Percentiles rank a stretch among this genome's conserved stretches.
Evolutionary conservation across 37 sponge, comb jelly and placozoan genomes (phyloP).

Genomic region (Corticium candelabrum): DNA sequence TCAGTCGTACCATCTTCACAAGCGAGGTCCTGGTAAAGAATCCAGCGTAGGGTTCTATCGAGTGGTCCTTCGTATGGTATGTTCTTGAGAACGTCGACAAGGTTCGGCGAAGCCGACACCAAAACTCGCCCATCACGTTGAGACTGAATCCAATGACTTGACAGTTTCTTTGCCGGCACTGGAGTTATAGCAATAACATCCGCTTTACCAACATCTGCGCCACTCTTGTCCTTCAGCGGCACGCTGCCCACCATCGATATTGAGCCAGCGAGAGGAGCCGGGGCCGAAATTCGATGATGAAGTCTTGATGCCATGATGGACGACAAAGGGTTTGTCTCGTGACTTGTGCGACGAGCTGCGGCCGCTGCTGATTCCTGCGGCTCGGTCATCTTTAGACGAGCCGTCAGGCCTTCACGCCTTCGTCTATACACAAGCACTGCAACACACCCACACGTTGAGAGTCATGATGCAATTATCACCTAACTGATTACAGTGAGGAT

Average conservation of each 20-base stretch:
- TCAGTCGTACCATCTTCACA: neutral
- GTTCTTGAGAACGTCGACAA: neutral
- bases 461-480: too few relatives aligned
- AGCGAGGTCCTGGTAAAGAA: conserved; percentile 3
- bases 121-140: neutral
- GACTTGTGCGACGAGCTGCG: neutral
- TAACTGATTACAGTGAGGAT: too few relatives aligned
- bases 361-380: conserved; percentile 1
- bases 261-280: neutral
- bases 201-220: neutral
- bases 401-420: too few relatives aligned
- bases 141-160: neutral
- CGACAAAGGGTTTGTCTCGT: neutral
- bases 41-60: conserved; percentile 49
- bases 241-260: neutral
- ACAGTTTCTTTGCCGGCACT: neutral
- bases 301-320: neutral
- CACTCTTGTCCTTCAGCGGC: neutral
- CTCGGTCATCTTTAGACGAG: too few relatives aligned
- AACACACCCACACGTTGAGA: too few relatives aligned
- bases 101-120: too few relatives aligned
- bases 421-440: too few relatives aligned
- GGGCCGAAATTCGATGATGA: neutral
- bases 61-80: conserved; percentile 35
- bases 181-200: neutral